These are phyloP conservation scores for Oppia nitens DNA, from an alignment of 1,140 invertebrate genomes.

Conservation along the genomic window DNA sequence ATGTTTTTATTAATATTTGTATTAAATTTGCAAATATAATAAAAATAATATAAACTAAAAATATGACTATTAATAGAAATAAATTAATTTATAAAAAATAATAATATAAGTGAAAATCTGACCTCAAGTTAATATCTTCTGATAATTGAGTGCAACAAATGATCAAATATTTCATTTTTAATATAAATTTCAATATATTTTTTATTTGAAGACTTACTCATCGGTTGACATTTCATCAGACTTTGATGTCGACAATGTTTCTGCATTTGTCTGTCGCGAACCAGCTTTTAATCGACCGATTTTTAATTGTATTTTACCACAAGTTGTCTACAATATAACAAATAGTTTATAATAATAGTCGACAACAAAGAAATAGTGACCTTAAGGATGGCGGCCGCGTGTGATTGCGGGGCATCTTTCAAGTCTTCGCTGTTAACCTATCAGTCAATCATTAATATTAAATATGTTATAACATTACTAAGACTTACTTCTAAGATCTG, in stretches of 20 bases:
- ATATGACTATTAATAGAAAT: too few relatives aligned
- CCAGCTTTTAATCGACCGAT: constrained; percentile 54
- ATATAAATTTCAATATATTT: not conserved
- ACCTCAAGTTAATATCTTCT: not conserved
- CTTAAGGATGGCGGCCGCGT: constrained; percentile 73
- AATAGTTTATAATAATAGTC: constrained; percentile 4
- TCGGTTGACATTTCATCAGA: constrained; percentile 4
- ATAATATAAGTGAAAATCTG: too few relatives aligned
- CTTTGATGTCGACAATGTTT: not conserved
- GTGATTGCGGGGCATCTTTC: constrained; percentile 56
- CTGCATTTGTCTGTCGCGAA: constrained; percentile 15
- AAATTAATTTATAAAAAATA: too few relatives aligned
- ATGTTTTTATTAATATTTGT: too few relatives aligned
- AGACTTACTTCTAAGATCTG: constrained; percentile 73
- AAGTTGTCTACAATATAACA: constrained; percentile 32
- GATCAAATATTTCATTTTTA: not conserved
- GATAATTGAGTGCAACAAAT: not conserved
- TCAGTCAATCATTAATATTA: too few relatives aligned
- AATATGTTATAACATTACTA: too few relatives aligned
- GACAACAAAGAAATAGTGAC: constrained; percentile 22
- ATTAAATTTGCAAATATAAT: not conserved
- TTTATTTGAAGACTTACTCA: constrained; percentile 10
- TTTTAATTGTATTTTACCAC: constrained; percentile 54
- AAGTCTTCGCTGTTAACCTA: constrained; percentile 75
- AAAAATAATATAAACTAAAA: not conserved